Percentiles rank a stretch among this genome's conserved stretches.
These are phyloP conservation scores for Crotalus tigris DNA, from an alignment of 2,113 vertebrate genomes.

Conservation along the genomic window DNA sequence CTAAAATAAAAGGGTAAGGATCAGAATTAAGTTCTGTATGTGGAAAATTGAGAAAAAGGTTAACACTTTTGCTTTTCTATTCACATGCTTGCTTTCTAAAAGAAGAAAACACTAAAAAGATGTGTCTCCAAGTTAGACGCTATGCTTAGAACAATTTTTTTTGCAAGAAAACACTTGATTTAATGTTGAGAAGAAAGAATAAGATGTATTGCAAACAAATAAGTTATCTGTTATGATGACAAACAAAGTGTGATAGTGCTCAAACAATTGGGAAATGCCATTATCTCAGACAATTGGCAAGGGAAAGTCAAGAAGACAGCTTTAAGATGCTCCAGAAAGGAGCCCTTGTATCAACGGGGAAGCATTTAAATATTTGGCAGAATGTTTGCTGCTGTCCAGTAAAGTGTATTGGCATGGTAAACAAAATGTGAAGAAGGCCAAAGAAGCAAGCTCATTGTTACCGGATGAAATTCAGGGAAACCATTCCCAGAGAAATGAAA, in stretches of 20 bases:
- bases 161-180: slow-evolving; percentile 35
- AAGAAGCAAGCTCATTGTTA: background rate
- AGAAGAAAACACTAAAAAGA: background rate
- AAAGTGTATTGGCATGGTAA: background rate
- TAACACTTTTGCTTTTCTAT: slow-evolving; percentile 18
- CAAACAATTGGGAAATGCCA: slow-evolving; percentile 42
- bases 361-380: slow-evolving; percentile 37
- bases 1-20: slow-evolving; percentile 8
- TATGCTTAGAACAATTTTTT: background rate
- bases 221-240: slow-evolving; percentile 21
- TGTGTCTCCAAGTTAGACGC: slow-evolving; percentile 18
- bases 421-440: slow-evolving; percentile 37
- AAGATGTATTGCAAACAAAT: slow-evolving; percentile 28
- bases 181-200: slow-evolving; percentile 14
- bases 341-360: slow-evolving; percentile 28
- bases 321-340: slow-evolving; percentile 54
- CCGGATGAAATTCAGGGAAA: slow-evolving; percentile 1
- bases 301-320: slow-evolving; percentile 37
- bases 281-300: slow-evolving; percentile 43
- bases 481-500: background rate
- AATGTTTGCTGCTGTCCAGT: background rate
- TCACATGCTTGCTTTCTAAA: slow-evolving; percentile 32
- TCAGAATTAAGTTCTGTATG: slow-evolving; percentile 8
- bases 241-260: slow-evolving; percentile 26
- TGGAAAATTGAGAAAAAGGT: background rate